These are phyloP conservation scores for Galaxias olidus DNA, from an alignment of 2,797 vertebrate species.

Conservation along the genomic window DNA sequence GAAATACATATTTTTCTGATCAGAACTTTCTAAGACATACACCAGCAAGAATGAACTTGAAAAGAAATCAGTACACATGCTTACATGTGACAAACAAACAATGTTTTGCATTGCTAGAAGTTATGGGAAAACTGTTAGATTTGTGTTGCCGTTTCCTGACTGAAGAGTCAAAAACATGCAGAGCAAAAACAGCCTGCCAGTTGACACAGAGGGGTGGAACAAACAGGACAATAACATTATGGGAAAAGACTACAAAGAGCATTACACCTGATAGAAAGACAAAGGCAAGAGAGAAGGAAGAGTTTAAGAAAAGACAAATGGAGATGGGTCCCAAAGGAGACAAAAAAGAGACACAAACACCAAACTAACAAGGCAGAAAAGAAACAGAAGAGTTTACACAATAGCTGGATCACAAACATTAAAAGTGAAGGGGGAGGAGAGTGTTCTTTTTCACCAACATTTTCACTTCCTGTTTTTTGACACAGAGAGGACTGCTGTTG, in stretches of 20 bases:
- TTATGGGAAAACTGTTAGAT: constrained; percentile 37
- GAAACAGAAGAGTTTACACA: too few species aligned
- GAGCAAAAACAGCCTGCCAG: constrained; percentile 51
- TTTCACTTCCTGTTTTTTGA: constrained; percentile 94
- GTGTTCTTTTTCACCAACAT: constrained; percentile 91
- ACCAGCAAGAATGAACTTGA: constrained; percentile 1
- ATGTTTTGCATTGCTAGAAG: constrained; percentile 42
- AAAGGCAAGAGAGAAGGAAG: constrained; percentile 23
- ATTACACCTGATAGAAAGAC: constrained; percentile 28
- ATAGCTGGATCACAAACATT: too few species aligned
- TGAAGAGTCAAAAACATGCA: constrained; percentile 71
- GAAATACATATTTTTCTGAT: too few species aligned
- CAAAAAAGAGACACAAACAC: constrained; percentile 20
- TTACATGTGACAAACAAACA: constrained; percentile 31
- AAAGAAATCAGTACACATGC: constrained; percentile 21
- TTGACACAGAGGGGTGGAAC: constrained; percentile 30
- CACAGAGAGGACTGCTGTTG: constrained; percentile 85
- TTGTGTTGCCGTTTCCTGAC: constrained; percentile 21
- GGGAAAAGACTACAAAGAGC: constrained; percentile 1
- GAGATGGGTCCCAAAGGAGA: neutral
- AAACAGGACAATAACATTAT: constrained; percentile 6
- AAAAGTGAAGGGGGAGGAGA: constrained; percentile 19
- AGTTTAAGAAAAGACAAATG: constrained; percentile 14
- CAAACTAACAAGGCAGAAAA: constrained; percentile 30
- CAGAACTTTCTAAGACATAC: constrained; percentile 62